Evolutionary conservation across 2,797 vertebrate genomes (phyloP), one percentile per base, ranked within the genome.

Genomic region (Sorex maritimensis): DNA sequence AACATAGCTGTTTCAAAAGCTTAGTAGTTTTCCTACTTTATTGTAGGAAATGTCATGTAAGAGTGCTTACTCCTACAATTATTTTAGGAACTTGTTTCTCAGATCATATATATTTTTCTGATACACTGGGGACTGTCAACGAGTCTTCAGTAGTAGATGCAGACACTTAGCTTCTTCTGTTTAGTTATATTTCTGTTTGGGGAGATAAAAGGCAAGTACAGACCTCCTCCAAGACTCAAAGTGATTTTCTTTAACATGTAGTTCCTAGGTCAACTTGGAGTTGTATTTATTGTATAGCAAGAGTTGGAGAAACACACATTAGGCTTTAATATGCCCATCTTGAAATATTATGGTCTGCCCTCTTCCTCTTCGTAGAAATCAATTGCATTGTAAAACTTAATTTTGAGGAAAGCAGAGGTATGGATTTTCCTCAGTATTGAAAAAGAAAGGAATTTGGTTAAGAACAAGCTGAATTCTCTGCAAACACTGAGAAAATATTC

Each of bases 91-190:
- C 10, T 52, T 78, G 23, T 10, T 81, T 82, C 75, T 91, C 24
- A 93, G 55, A 44, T 24, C 14, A 15, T 87, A 5, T 81, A 1
- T 75, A 41, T 88, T 68, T 88, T 34, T 78, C 81, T 91, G 5
- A 77, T n/a, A 55, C n/a, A 26, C 24, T 71, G 24, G 26, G 7
- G 0, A 30, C 72, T 89, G 41, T 83, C 78, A n/a, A 46, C 30
- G 19, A 30, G 34, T 26, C 19, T 77, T 67, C 44, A 61, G 78
- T 14, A 78, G 26, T 11, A 85, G 30, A 77, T 4, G 4, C 41
- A 38, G 28, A n/a, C 19, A 2, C n/a, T 52, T 52, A 14, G 49
- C 49, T 15, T 79, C 4, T 65, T 46, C 15, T 23, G 9, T 23
- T 85, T 69, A 87, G 6, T 87, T 82, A 30, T 23, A 65, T 77